A percentile compares a stretch with the other conserved stretches of the same genome.
phyloP scores from a whole-genome alignment of 1,140 invertebrate species.

The Zaprionus lachaisei region DNA sequence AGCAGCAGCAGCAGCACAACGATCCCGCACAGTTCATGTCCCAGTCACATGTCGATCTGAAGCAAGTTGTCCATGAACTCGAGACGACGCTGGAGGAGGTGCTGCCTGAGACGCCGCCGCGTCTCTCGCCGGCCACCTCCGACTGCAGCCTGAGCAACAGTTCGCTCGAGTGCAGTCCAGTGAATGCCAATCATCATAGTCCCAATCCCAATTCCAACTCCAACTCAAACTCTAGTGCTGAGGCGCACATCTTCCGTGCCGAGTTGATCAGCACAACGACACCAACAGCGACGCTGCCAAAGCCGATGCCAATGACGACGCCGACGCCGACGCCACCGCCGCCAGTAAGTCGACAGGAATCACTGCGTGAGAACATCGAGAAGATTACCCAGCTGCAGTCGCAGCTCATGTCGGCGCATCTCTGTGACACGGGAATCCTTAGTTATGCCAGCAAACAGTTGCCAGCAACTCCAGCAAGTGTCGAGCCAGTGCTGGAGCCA shows the following conservation, averaged over 20 bases:
- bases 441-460: constrained; percentile 37
- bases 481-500: background rate
- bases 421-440: constrained; percentile 55
- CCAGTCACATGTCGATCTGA: constrained; percentile 83
- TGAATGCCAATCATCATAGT: constrained; percentile 26
- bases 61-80: constrained; percentile 74
- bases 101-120: constrained; percentile 41
- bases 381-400: constrained; percentile 83
- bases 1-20: constrained; percentile 25
- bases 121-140: constrained; percentile 73
- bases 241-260: constrained; percentile 72
- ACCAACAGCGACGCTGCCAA: constrained; percentile 39
- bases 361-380: constrained; percentile 81
- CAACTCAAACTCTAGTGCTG: constrained; percentile 38
- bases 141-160: constrained; percentile 77
- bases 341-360: constrained; percentile 73
- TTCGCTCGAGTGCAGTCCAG: constrained; percentile 60
- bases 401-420: constrained; percentile 83
- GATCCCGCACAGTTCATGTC: constrained; percentile 70
- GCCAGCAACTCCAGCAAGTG: constrained; percentile 32
- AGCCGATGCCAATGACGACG: constrained; percentile 22
- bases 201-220: background rate
- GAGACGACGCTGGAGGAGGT: constrained; percentile 78
- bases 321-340: constrained; percentile 27
- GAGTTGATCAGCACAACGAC: constrained; percentile 77